Evolutionary conservation across 1,140 invertebrate genomes (phyloP), one percentile per base, ranked within the genome.

Genomic region (Cydia splendana): DNA sequence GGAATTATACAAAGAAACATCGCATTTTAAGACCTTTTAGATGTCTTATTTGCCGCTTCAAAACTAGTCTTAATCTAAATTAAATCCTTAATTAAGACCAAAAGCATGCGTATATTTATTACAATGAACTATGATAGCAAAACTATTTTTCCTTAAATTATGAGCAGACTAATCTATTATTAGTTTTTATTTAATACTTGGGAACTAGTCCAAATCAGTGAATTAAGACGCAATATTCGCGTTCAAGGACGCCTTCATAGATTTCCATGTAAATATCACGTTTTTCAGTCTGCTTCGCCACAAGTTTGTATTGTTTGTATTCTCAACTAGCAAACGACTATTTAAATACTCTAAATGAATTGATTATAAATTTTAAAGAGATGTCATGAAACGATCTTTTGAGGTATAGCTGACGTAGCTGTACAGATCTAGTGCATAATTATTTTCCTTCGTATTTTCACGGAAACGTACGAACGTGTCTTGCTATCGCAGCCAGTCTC

Each of bases 131-230:
- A 18, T n/a, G 1, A 57, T 9, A 57, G 18, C 7, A n/a, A 18
- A 34, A 6, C 5, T 18, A 7, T 18, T 57, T 18, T 53, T n/a
- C 51, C 51, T 57, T 20, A 57, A 20, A 7, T 57, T 24, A 24
- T 57, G 10, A 57, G n/a, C 53, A 34, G 34, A 34, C 7, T 57
- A 57, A 9, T 57, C 15, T 18, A 57, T 57, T 18, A 24, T 62
- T 53, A 24, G 57, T 62, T 10, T 62, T 24, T 10, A 24, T 24
- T 20, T 62, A 10, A 62, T 24, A 62, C 51, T 53, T 24, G 18
- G 18, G 20, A 62, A 62, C 57, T 62, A 62, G 20, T 62, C 57
- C 57, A 62, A 24, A 62, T 57, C 53, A 57, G n/a, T 57, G n/a
- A 57, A 57, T 18, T 57, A 57, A 57, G 53, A 57, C 53, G 53